These are phyloP conservation scores for Panulirus ornatus DNA, from an alignment of 1,140 invertebrate species.

Conservation along the genomic window DNA sequence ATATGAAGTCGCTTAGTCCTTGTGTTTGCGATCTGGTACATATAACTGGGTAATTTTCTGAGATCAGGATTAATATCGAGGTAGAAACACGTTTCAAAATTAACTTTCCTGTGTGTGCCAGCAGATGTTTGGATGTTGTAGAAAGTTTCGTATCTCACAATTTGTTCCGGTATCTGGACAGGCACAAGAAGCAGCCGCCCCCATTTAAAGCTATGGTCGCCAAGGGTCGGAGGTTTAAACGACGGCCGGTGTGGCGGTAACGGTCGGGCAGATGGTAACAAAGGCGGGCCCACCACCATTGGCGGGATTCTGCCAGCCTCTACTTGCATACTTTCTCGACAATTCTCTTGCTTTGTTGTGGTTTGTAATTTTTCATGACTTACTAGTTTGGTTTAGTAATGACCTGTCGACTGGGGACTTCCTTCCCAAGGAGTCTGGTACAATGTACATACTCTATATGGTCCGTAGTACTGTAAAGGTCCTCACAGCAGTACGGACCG, in stretches of 20 bases:
- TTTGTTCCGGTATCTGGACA: neutral
- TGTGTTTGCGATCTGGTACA: too few relatives aligned
- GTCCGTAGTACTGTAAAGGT: too few relatives aligned
- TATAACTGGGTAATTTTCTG: too few relatives aligned
- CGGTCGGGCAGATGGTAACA: slow-evolving; percentile 44
- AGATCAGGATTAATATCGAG: too few relatives aligned
- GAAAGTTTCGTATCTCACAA: neutral
- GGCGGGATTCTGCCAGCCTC: neutral
- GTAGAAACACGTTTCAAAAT: too few relatives aligned
- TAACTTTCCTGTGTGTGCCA: too few relatives aligned
- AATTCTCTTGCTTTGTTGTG: neutral
- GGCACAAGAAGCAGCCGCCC: neutral
- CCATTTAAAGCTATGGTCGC: slow-evolving; percentile 4
- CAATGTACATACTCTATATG: too few relatives aligned
- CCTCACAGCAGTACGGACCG: too few relatives aligned
- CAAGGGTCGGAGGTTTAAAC: neutral
- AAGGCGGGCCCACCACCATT: slow-evolving; percentile 4
- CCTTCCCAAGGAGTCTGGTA: too few relatives aligned
- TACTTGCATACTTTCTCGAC: neutral
- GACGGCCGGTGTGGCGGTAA: slow-evolving; percentile 7
- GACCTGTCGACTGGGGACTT: too few relatives aligned
- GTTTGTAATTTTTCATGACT: neutral
- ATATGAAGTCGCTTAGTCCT: too few relatives aligned
- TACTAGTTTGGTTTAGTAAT: too few relatives aligned
- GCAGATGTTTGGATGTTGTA: neutral